Evolutionary conservation across 1,140 invertebrate genomes (phyloP).

Genomic region (Leptoteleia sp.): DNA sequence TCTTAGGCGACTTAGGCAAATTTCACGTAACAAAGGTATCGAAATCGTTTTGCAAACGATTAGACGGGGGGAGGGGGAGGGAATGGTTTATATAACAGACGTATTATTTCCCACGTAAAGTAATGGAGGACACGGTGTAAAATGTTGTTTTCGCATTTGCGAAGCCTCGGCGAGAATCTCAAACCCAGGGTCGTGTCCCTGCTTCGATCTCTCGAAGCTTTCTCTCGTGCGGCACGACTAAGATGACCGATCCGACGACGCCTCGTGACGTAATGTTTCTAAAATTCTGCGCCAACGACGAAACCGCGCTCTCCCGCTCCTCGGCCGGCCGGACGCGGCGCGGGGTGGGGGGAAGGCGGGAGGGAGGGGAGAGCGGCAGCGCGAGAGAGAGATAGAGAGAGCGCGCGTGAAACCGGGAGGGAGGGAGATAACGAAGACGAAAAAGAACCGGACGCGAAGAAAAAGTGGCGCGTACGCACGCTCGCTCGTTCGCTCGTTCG

Average conservation of each 20-base stretch:
- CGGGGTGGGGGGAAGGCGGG: too few relatives aligned
- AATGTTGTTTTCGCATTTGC: constrained; percentile 62
- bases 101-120: constrained; percentile 58
- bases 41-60: constrained; percentile 51
- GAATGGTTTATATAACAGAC: constrained; percentile 49
- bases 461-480: constrained; percentile 11
- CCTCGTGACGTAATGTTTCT: constrained; percentile 62
- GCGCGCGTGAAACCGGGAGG: not conserved
- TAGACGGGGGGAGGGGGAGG: too few relatives aligned
- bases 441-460: constrained; percentile 25
- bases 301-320: constrained; percentile 35
- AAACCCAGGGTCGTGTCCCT: constrained; percentile 65
- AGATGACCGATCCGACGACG: constrained; percentile 61
- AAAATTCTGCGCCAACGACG: constrained; percentile 55
- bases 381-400: too few relatives aligned
- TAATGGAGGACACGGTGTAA: constrained; percentile 59
- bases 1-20: constrained; percentile 7
- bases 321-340: too few relatives aligned
- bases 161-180: constrained; percentile 60
- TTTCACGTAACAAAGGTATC: constrained; percentile 49
- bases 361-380: too few relatives aligned
- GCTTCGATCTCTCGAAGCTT: constrained; percentile 50
- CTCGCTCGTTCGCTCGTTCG: too few relatives aligned
- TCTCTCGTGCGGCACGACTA: constrained; percentile 56
- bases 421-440: constrained; percentile 11